Evolutionary conservation across 2,797 vertebrate genomes (phyloP).

Genomic region (Erpetoichthys calabaricus): DNA sequence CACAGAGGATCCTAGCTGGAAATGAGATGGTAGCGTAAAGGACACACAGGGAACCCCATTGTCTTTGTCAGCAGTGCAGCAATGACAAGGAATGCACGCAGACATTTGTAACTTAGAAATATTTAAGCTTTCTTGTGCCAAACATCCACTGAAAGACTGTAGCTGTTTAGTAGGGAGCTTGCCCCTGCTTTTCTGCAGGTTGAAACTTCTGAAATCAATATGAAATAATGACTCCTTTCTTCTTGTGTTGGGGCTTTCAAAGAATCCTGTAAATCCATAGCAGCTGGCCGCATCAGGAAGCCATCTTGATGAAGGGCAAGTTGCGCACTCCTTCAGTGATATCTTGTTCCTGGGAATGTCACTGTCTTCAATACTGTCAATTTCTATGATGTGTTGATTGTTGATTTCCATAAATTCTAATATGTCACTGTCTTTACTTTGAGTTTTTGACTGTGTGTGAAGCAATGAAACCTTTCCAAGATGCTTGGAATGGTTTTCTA

Average conservation of each 20-base stretch:
- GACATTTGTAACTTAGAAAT: no score
- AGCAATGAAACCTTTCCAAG: background rate
- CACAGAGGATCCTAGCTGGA: conserved; percentile 11
- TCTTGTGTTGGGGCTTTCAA: conserved; percentile 44
- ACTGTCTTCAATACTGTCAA: conserved; percentile 14
- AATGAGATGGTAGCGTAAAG: background rate
- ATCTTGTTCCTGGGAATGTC: background rate
- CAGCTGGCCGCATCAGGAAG: conserved; percentile 35
- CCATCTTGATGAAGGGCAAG: conserved; percentile 16
- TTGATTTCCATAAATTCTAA: background rate
- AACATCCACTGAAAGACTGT: background rate
- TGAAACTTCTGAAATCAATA: conserved; percentile 27
- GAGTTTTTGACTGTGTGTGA: conserved; percentile 9
- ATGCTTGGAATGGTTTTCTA: background rate
- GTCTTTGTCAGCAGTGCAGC: no score
- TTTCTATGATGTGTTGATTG: conserved; percentile 9
- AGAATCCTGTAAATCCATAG: conserved; percentile 36
- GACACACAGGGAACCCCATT: no score
- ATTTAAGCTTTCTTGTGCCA: no score
- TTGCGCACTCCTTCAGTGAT: background rate
- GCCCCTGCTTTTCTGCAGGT: conserved; percentile 25
- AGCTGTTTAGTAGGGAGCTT: conserved; percentile 8
- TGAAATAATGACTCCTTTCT: conserved; percentile 54
- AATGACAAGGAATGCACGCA: no score
- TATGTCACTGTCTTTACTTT: background rate